Percentiles rank a stretch among this genome's conserved stretches.
These are phyloP conservation scores for Cepphus grylle DNA, from an alignment of 2,113 vertebrate species.

Conservation along the genomic window DNA sequence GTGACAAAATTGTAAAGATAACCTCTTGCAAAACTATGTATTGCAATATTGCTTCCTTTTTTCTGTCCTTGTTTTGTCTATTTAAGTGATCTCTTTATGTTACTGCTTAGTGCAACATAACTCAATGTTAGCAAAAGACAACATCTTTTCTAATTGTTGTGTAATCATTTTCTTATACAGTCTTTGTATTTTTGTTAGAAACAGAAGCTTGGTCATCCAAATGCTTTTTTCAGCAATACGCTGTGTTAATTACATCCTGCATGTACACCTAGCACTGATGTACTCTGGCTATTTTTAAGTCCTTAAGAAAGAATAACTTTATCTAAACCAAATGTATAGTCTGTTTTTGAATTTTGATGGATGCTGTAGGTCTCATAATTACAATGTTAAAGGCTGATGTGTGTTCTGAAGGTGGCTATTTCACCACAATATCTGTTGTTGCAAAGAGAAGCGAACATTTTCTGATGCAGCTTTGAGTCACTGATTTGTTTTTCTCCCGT, in stretches of 20 bases:
- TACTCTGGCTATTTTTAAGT: background rate
- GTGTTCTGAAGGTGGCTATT: background rate
- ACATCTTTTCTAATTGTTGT: background rate
- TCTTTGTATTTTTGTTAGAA: background rate
- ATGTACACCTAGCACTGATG: background rate
- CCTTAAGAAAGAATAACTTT: background rate
- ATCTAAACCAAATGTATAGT: background rate
- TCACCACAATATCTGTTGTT: background rate
- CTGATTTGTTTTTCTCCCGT: background rate
- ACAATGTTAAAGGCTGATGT: background rate
- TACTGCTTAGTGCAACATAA: background rate
- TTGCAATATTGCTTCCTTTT: background rate
- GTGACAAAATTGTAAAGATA: background rate
- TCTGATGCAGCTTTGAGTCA: slow-evolving; percentile 7
- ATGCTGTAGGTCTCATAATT: background rate
- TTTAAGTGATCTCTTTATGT: background rate
- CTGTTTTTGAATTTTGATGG: background rate
- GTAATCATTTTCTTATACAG: background rate
- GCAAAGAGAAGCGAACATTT: background rate
- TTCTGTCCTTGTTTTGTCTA: background rate
- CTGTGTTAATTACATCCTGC: background rate
- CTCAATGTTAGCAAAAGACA: background rate
- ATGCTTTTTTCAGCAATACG: background rate
- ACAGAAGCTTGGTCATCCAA: background rate
- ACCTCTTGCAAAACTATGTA: background rate